Evolutionary conservation across 2,888 invertebrate genomes (phyloP).

Genomic region (Caenorhabditis virilis): DNA sequence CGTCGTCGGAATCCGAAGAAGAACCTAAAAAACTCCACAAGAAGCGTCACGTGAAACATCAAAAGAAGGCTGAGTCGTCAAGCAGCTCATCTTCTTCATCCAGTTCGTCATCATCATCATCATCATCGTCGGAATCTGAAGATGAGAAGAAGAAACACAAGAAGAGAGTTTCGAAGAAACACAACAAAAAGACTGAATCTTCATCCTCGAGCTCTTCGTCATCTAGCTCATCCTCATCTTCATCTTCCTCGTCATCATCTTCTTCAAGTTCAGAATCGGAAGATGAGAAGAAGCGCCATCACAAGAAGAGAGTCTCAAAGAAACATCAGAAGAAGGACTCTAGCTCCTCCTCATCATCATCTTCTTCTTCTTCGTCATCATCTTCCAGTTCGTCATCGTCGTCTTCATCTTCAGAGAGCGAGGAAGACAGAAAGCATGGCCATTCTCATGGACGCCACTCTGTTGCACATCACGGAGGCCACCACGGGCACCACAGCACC

Average conservation of each 20-base stretch:
- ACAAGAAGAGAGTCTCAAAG: too few relatives aligned
- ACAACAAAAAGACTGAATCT: slow-evolving; percentile 23
- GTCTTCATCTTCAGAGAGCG: slow-evolving; percentile 22
- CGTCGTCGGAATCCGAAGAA: slow-evolving; percentile 17
- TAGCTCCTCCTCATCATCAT: slow-evolving; percentile 12
- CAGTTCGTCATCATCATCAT: slow-evolving; percentile 8
- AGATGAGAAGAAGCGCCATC: neutral
- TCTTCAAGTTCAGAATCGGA: slow-evolving; percentile 1
- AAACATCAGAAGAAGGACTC: slow-evolving; percentile 6
- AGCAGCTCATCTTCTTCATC: slow-evolving; percentile 22
- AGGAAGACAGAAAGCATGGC: slow-evolving; percentile 17
- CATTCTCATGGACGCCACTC: slow-evolving; percentile 8
- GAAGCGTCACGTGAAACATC: slow-evolving; percentile 18
- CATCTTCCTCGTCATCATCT: slow-evolving; percentile 7
- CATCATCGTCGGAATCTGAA: slow-evolving; percentile 24
- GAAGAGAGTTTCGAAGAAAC: slow-evolving; percentile 23
- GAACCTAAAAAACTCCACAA: slow-evolving; percentile 10
- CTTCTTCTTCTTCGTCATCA: slow-evolving; percentile 3
- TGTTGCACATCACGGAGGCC: slow-evolving; percentile 1
- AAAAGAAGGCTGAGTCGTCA: slow-evolving; percentile 12
- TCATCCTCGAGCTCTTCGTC: slow-evolving; percentile 12
- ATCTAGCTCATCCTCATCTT: slow-evolving; percentile 7
- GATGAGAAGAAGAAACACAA: slow-evolving; percentile 23
- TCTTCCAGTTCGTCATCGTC: neutral
- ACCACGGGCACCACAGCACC: slow-evolving; percentile 9